These are phyloP conservation scores for Drosophila asahinai DNA, from an alignment of 1,140 invertebrate species.

Conservation along the genomic window DNA sequence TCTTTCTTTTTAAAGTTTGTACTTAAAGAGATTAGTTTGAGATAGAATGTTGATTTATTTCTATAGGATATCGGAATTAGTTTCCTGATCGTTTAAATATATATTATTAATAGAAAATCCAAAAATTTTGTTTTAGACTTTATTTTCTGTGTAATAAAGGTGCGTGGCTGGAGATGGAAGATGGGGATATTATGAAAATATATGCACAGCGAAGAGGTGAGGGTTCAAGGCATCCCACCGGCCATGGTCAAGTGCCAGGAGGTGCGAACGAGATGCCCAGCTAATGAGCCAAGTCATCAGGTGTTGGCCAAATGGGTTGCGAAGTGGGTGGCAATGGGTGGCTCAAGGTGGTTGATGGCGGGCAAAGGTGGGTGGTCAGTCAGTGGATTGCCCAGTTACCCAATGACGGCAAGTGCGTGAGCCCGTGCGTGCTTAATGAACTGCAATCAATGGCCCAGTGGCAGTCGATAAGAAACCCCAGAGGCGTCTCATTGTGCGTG, in stretches of 20 bases:
- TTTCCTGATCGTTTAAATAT: too few species aligned
- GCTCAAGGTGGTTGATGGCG: slow-evolving; percentile 3
- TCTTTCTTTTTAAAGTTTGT: too few species aligned
- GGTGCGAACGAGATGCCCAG: slow-evolving; percentile 46
- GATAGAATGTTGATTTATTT: too few species aligned
- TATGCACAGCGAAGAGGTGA: slow-evolving; percentile 54
- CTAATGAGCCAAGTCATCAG: slow-evolving; percentile 68
- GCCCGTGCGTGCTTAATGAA: slow-evolving; percentile 76
- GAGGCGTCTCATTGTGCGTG: slow-evolving; percentile 68
- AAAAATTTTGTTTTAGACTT: neutral
- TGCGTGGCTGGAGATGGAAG: slow-evolving; percentile 8
- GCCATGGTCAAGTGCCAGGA: slow-evolving; percentile 34
- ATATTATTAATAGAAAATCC: neutral
- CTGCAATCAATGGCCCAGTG: slow-evolving; percentile 74
- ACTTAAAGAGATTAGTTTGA: neutral
- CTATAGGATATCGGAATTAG: too few species aligned
- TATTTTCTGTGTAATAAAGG: neutral
- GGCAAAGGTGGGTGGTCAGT: slow-evolving; percentile 2
- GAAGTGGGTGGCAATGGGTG: slow-evolving; percentile 10
- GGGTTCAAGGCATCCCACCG: slow-evolving; percentile 27
- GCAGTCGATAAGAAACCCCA: slow-evolving; percentile 72
- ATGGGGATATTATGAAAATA: slow-evolving; percentile 68
- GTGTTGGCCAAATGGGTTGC: slow-evolving; percentile 44
- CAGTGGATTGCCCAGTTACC: neutral
- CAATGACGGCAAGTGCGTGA: slow-evolving; percentile 46